Base-by-base conservation (phyloP, 2,888 invertebrate genomes). In the Andrena bicolor region DNA sequence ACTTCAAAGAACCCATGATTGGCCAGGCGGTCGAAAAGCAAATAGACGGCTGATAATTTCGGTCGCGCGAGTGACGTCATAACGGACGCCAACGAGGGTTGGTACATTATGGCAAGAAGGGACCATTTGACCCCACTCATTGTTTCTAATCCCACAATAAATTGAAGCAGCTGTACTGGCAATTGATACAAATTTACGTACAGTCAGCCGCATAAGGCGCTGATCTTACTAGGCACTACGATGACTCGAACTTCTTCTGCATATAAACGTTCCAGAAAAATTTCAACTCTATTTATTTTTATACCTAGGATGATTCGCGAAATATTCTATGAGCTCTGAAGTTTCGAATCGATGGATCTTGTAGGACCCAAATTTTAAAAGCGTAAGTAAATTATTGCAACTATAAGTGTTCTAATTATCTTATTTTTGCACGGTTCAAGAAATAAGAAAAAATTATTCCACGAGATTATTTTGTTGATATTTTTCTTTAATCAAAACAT, bases 141-240 rank as follows among this genome's bases (percentile, higher is more conserved):
- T 93, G 92, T 93, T 93, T 93, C 92, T 93, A 93, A 93, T 93
- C 92, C 92, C 92, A 93, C 92, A 93, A 93, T 93, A 93, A 93
- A 93, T 93, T 93, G 93, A 93, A 91, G 93, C 93, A 93, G 93
- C 92, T 93, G 93, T 93, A 93, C 92, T 86, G 89, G 91, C 93
- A 93, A 93, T 93, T 93, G 93, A 93, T 93, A 93, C 92, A 90
- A 93, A 93, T 93, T 93, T 92, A 93, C 90, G 93, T 93, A 93
- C 93, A 93, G 93, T 93, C 93, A 80, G 83, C 53, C 80, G 70
- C 90, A 93, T 87, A 92, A 92, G 88, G 86, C 88, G 77, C 53
- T 73, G 30, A 64, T 82, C 82, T 80, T 82, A 64, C 71, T 49
- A 68, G 49, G 16, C 23, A 30, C 70, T 30, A 4, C 32, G 20